Evolutionary conservation across 2,797 vertebrate genomes (phyloP), one percentile per base, ranked within the genome.

Genomic region (Melanotaenia parkinsoni): DNA sequence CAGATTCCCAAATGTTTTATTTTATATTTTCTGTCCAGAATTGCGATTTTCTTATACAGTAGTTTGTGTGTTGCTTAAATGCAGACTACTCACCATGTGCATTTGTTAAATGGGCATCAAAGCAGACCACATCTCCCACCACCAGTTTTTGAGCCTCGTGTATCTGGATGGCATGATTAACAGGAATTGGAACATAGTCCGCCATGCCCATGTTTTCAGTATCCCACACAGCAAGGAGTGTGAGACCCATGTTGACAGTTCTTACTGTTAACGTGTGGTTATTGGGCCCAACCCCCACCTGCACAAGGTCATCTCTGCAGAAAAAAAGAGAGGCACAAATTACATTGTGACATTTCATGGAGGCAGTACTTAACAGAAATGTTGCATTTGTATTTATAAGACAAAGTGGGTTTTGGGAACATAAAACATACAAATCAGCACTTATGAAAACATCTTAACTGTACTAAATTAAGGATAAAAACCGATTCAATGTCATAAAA

Each of bases 231-330:
- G 93, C 91, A 0, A 99, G 87, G 28, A 95, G 91, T 6, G 95
- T 95, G 82, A 98, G 94, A 18, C 98, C 98, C 0, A 95, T 90
- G 0, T 96, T 96, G 79, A 97, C 83, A 0, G 97, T 96, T 68
- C 95, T 93, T 76, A 99, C 81, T 0, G 93, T 91, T 22, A 98
- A 94, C 0, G 96, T 97, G 87, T 95, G 87, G 92, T 99, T 99
- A 59, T 85, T 74, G 0, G 92, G 70, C 24, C 97, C 97, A 58
- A 93, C 92, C 18, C 95, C 94, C 12, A 98, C 88, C 85, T 98
- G 97, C 56, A 99, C 95, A 3, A 99, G 94, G 87, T 99, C 98
- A 3, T 99, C 98, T 69, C 98, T 99, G 79, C 20, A 50, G 59
- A 53, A 69, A 45, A 45, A 9, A 70, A 67, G 20, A 76, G 5